phyloP scores from a whole-genome alignment of 2,888 invertebrate species.

The Archips crataeganus region DNA sequence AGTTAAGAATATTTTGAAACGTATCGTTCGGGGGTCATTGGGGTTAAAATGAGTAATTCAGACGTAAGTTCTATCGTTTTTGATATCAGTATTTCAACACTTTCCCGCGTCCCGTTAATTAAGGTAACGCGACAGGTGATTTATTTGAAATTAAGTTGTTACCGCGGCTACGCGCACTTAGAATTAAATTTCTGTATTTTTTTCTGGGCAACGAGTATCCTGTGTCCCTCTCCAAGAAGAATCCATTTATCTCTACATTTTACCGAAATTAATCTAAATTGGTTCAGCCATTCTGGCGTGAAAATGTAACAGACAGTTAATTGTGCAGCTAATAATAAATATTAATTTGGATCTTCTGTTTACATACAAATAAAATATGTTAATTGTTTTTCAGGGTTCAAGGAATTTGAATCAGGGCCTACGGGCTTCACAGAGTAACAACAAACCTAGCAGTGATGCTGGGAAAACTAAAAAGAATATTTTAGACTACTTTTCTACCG shows the following conservation, averaged over 20 bases:
- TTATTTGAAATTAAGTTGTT: background rate
- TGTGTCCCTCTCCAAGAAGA: too few species aligned
- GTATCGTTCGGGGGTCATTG: background rate
- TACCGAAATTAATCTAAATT: too few species aligned
- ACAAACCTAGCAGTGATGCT: constrained; percentile 7
- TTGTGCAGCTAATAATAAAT: too few species aligned
- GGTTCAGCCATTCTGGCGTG: too few species aligned
- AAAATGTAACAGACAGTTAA: too few species aligned
- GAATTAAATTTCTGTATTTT: too few species aligned
- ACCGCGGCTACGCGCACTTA: too few species aligned
- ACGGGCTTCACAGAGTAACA: constrained; percentile 21
- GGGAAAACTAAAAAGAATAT: constrained; percentile 38
- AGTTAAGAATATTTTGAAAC: background rate
- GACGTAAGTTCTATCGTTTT: constrained; percentile 11
- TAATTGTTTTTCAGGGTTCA: constrained; percentile 14
- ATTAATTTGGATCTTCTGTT: too few species aligned
- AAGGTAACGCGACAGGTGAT: background rate
- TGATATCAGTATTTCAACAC: background rate
- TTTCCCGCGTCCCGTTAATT: background rate
- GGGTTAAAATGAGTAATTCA: constrained; percentile 25
- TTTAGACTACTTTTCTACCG: constrained; percentile 41
- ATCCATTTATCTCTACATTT: too few species aligned
- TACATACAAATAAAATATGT: too few species aligned
- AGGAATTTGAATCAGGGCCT: constrained; percentile 23
- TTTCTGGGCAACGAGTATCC: too few species aligned